phyloP scores from a whole-genome alignment of 2,888 invertebrate genomes.

The Leucophenga montana region DNA sequence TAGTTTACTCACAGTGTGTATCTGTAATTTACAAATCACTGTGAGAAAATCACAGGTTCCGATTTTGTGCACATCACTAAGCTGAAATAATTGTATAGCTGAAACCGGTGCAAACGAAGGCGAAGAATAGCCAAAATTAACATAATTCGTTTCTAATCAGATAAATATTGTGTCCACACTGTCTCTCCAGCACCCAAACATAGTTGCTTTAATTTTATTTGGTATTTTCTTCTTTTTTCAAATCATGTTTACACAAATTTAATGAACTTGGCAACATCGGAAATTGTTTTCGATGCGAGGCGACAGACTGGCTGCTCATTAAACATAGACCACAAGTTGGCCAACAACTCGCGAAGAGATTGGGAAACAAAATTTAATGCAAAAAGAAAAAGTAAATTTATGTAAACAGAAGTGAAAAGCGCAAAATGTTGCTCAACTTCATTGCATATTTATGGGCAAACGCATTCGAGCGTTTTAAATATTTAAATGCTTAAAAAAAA shows the following conservation, averaged over 20 bases:
- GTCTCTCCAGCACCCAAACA: no score
- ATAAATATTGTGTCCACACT: background rate
- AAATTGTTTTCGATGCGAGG: background rate
- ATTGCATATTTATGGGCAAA: constrained; percentile 20
- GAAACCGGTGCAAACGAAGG: background rate
- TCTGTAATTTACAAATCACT: no score
- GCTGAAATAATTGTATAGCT: background rate
- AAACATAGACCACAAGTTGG: background rate
- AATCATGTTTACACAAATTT: constrained; percentile 3
- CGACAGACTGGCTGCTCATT: no score
- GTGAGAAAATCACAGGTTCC: no score
- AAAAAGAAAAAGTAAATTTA: background rate
- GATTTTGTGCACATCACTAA: no score
- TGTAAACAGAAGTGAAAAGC: constrained; percentile 5
- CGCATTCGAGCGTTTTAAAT: constrained; percentile 23
- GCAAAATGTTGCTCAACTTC: constrained; percentile 30
- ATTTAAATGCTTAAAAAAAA: constrained; percentile 13
- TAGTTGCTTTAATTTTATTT: background rate
- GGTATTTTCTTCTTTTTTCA: background rate
- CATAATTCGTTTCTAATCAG: constrained; percentile 25
- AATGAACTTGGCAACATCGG: background rate
- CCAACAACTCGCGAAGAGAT: background rate
- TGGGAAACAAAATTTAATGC: background rate
- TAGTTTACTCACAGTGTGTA: no score
- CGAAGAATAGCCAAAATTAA: constrained; percentile 15